Conservation (phyloP, 1,140 invertebrate genomes). For the Arctopsyche grandis region DNA sequence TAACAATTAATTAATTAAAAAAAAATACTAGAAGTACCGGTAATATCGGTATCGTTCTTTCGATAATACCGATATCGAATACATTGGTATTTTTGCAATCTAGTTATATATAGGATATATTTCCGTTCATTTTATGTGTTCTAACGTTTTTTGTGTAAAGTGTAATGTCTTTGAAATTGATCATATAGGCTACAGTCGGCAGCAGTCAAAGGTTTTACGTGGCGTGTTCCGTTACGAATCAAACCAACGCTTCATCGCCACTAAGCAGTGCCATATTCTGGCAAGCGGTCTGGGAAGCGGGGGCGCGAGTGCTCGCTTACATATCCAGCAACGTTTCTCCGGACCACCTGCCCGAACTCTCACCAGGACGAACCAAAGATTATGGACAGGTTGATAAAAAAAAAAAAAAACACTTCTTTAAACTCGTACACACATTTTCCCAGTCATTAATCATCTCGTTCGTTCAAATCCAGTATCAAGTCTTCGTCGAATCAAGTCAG, state of each 20-base stretch:
- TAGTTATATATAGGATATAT: no score
- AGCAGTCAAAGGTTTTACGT: conserved; percentile 85
- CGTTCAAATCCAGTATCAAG: conserved; percentile 71
- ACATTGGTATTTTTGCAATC: no score
- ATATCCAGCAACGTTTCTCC: conserved; percentile 60
- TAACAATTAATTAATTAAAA: no score
- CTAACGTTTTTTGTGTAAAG: no score
- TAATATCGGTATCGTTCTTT: no score
- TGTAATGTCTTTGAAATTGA: background rate
- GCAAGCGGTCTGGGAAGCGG: conserved; percentile 89
- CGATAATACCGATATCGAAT: no score
- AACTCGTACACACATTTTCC: no score
- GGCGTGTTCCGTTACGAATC: conserved; percentile 43
- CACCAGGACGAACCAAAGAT: conserved; percentile 58
- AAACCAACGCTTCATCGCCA: conserved; percentile 77
- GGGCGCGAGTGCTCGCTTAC: conserved; percentile 79
- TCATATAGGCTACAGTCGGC: conserved; percentile 76
- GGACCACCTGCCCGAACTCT: conserved; percentile 58
- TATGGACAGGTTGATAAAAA: conserved; percentile 67
- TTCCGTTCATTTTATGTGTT: no score
- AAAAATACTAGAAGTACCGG: no score
- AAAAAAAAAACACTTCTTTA: background rate
- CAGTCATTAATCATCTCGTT: background rate
- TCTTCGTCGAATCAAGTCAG: conserved; percentile 69
- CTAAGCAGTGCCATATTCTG: conserved; percentile 86